Evolutionary conservation across 2,113 vertebrate species (phyloP).

Genomic region (Microcebus lehilahytsara): DNA sequence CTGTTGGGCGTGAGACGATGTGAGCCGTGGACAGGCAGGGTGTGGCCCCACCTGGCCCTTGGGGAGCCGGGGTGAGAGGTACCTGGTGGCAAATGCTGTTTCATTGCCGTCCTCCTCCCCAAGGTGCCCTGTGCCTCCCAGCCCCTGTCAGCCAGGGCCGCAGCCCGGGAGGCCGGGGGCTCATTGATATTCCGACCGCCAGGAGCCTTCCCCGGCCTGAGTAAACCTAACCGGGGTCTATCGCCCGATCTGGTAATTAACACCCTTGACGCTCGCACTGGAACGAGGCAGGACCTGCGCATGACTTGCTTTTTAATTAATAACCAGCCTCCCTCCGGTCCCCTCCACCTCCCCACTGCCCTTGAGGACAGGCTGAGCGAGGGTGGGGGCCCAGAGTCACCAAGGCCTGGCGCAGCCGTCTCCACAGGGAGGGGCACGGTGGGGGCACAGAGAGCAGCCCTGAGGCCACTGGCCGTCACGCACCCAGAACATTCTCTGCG

Average conservation of each 20-base stretch:
- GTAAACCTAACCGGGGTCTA: neutral
- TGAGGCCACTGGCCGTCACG: accelerated
- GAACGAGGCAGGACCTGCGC: slow-evolving; percentile 3
- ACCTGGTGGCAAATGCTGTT: accelerated
- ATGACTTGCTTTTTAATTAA: slow-evolving; percentile 66
- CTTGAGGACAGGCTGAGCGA: neutral
- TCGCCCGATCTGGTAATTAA: slow-evolving; percentile 59
- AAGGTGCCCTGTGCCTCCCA: neutral
- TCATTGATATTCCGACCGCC: slow-evolving; percentile 20
- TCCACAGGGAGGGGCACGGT: neutral
- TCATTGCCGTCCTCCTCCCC: neutral
- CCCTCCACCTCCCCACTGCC: neutral
- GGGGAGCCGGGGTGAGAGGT: accelerated
- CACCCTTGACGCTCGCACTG: slow-evolving; percentile 51
- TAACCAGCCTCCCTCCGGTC: neutral
- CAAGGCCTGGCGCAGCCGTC: neutral
- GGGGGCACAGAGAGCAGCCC: neutral
- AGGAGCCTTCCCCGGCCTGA: neutral
- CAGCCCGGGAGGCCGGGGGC: accelerated
- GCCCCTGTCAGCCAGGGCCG: neutral
- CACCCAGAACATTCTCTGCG: neutral
- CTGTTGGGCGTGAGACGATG: neutral
- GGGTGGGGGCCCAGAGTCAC: neutral
- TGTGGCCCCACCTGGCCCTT: accelerated
- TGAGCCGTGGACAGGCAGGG: accelerated